Evolutionary conservation across 1,140 invertebrate genomes (phyloP).

Genomic region (Diploscapter pachys): DNA sequence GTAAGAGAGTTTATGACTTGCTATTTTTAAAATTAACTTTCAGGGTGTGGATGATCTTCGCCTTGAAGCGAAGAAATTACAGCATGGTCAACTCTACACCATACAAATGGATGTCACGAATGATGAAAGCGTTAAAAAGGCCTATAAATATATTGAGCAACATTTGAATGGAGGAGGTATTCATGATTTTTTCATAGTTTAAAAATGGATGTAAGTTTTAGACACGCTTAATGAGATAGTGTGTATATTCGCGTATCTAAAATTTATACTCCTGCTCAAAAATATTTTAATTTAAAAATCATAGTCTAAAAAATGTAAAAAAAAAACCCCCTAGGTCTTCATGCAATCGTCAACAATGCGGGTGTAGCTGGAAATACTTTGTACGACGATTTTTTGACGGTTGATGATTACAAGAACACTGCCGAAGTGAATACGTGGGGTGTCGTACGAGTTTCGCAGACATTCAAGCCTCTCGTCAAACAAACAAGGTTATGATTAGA

Average conservation of each 20-base stretch:
- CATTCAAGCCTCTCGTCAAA: conserved; percentile 41
- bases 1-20: conserved; percentile 19
- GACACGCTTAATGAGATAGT: too few species aligned
- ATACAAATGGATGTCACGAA: background rate
- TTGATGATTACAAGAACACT: conserved; percentile 38
- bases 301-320: too few species aligned
- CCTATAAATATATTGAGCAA: conserved; percentile 16
- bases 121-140: background rate
- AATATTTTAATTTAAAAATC: too few species aligned
- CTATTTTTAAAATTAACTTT: conserved; percentile 18
- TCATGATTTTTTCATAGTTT: too few species aligned
- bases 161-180: conserved; percentile 31
- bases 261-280: too few species aligned
- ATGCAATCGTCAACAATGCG: conserved; percentile 39
- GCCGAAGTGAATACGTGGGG: conserved; percentile 44
- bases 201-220: too few species aligned
- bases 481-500: conserved; percentile 24
- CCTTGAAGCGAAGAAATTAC: conserved; percentile 20
- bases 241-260: too few species aligned
- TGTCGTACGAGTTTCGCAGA: conserved; percentile 40
- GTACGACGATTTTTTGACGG: conserved; percentile 38
- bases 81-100: conserved; percentile 14
- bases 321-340: conserved; percentile 1
- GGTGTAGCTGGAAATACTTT: conserved; percentile 39
- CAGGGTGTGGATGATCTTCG: conserved; percentile 26